Conservation (phyloP, 2,113 vertebrate species). For the Octodon degus region DNA sequence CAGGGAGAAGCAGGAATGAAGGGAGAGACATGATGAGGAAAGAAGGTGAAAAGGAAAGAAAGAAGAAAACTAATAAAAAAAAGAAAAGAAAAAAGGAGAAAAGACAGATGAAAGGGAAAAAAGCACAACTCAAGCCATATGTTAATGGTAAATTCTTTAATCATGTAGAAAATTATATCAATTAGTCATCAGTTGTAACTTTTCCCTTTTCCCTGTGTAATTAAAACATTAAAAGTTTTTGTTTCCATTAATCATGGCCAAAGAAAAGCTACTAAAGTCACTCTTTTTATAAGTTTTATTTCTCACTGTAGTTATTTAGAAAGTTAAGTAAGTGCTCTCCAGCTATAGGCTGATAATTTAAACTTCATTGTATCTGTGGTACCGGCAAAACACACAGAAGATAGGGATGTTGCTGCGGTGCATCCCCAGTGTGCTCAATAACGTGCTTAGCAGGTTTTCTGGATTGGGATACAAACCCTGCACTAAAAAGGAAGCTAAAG, state of each 20-base stretch:
- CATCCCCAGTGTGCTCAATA: neutral
- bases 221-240: neutral
- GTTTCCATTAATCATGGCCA: neutral
- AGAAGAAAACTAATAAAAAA: neutral
- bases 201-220: neutral
- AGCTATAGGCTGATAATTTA: neutral
- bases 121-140: neutral
- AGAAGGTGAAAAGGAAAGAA: neutral
- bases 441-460: neutral
- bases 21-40: neutral
- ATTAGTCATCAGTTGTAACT: neutral
- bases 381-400: neutral
- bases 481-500: neutral
- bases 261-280: slow-evolving; percentile 18
- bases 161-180: slow-evolving; percentile 22
- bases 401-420: neutral
- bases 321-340: neutral
- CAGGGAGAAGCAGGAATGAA: neutral
- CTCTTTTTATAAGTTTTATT: neutral
- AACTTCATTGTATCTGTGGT: neutral
- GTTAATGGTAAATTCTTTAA: neutral
- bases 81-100: neutral
- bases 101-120: neutral
- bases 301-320: neutral
- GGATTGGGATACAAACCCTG: neutral